A percentile compares a stretch with the other conserved stretches of the same genome.
Evolutionary conservation across 2,888 invertebrate genomes (phyloP).

Genomic region (Pollenia labialis): DNA sequence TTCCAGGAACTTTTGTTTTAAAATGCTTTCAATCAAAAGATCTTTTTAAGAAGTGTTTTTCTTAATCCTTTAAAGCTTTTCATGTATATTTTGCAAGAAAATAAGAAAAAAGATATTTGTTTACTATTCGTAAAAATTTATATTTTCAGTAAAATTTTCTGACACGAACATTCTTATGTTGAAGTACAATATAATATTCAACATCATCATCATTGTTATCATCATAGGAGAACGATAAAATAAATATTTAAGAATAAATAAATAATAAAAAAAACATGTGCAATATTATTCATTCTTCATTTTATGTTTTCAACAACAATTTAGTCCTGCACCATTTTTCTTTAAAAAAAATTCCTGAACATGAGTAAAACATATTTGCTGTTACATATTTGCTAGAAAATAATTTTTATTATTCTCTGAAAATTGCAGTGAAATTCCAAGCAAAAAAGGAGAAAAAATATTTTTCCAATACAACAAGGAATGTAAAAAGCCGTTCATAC

Average conservation of each 20-base stretch:
- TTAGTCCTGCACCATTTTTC: slow-evolving; percentile 36
- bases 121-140: slow-evolving; percentile 1
- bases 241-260: background rate
- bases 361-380: background rate
- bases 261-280: background rate
- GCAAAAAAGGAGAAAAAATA: background rate
- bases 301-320: slow-evolving; percentile 19
- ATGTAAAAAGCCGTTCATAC: background rate
- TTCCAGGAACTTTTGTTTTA: background rate
- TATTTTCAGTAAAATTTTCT: slow-evolving; percentile 24
- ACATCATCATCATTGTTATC: background rate
- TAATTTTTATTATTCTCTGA: background rate
- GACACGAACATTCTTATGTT: background rate
- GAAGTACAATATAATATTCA: slow-evolving; percentile 26
- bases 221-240: slow-evolving; percentile 3
- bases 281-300: background rate
- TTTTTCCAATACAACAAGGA: too few species aligned
- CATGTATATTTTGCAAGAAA: background rate
- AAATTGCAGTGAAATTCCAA: slow-evolving; percentile 8
- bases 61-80: slow-evolving; percentile 16
- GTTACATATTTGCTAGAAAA: background rate
- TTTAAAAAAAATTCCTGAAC: slow-evolving; percentile 8
- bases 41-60: background rate
- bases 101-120: background rate
- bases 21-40: background rate